A percentile compares a stretch with the other conserved stretches of the same genome.
These are phyloP conservation scores for Crotalus adamanteus DNA, from an alignment of 2,797 vertebrate genomes.

Conservation along the genomic window DNA sequence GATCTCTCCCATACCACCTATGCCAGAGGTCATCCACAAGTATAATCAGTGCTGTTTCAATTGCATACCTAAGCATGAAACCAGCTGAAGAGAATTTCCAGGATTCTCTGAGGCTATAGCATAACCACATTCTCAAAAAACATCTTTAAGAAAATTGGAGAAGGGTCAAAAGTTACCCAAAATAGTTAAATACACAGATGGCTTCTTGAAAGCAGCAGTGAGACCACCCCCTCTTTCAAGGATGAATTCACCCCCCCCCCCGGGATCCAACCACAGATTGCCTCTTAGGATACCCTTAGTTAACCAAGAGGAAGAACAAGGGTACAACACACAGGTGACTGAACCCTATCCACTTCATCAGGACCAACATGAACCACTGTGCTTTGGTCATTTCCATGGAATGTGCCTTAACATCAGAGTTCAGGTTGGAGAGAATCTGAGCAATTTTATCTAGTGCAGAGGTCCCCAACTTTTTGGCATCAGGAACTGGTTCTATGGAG, in stretches of 20 bases:
- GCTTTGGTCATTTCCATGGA: background rate
- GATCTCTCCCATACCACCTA: background rate
- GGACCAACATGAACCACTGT: background rate
- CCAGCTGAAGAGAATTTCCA: background rate
- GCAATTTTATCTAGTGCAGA: background rate
- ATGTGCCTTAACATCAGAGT: background rate
- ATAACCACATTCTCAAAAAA: background rate
- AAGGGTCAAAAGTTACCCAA: background rate
- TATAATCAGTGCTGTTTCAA: background rate
- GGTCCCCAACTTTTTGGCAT: too few species aligned
- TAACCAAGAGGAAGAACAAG: background rate
- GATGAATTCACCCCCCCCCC: background rate
- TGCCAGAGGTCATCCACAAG: background rate
- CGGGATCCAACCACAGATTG: background rate
- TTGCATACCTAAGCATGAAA: background rate
- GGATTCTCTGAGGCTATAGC: background rate
- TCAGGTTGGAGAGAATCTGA: background rate
- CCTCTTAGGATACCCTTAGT: background rate
- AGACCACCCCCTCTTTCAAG: background rate
- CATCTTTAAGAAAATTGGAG: background rate
- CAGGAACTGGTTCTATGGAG: too few species aligned
- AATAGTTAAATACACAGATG: background rate
- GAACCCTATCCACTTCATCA: background rate
- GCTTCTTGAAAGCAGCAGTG: background rate
- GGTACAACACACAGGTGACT: background rate